Conservation (phyloP, 2,888 invertebrate species). For the Amiota communis region DNA sequence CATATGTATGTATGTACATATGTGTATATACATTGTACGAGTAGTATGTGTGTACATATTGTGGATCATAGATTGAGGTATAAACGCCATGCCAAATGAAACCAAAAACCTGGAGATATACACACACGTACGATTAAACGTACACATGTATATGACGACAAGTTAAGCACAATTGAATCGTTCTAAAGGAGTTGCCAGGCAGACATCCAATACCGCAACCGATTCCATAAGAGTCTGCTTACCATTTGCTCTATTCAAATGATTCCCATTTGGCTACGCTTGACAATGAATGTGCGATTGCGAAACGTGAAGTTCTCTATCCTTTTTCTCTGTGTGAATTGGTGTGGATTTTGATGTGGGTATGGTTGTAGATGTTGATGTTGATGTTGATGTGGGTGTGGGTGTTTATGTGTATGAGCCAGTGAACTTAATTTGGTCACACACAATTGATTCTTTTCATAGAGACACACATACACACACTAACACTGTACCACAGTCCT, state of each 20-base stretch:
- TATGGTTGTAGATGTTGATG: slow-evolving; percentile 36
- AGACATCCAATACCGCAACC: background rate
- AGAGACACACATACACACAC: slow-evolving; percentile 31
- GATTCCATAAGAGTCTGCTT: background rate
- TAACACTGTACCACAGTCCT: slow-evolving; percentile 8
- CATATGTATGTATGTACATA: background rate
- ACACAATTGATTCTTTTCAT: slow-evolving; percentile 69
- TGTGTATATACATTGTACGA: too few relatives aligned
- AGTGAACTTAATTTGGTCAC: slow-evolving; percentile 71
- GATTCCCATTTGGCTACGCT: slow-evolving; percentile 61
- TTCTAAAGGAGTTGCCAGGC: slow-evolving; percentile 30
- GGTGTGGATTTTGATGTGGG: slow-evolving; percentile 12
- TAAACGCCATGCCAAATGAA: background rate
- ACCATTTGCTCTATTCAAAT: slow-evolving; percentile 59
- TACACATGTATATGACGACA: slow-evolving; percentile 8
- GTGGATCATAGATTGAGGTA: too few relatives aligned
- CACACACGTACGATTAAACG: slow-evolving; percentile 41
- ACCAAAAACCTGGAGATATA: background rate
- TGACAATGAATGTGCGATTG: slow-evolving; percentile 51
- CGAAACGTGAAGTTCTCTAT: slow-evolving; percentile 27
- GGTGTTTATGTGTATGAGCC: slow-evolving; percentile 43
- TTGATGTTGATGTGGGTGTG: too few relatives aligned
- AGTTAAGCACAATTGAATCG: slow-evolving; percentile 27
- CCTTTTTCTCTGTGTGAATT: slow-evolving; percentile 29
- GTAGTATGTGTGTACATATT: slow-evolving; percentile 3